Evolutionary conservation across 1,140 invertebrate species (phyloP), one percentile per base, ranked within the genome.

Genomic region (Dendroctonus ponderosae): DNA sequence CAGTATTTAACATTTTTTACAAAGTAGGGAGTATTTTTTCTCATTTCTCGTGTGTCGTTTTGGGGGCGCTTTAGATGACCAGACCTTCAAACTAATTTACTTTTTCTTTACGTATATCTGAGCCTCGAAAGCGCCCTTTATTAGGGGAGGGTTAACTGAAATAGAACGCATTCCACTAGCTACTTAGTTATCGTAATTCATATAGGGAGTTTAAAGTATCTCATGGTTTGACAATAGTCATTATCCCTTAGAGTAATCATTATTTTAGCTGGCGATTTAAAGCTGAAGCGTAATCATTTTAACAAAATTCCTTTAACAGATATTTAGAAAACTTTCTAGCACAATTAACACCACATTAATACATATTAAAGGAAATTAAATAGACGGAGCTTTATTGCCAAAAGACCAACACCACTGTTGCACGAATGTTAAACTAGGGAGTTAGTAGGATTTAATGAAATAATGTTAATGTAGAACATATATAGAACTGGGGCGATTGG

Each of bases 1-100:
- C 65, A 62, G 60, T 70, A 67, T 70, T 41, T 70, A n/a, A 48
- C 46, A 67, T 67, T 66, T 64, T n/a, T 52, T 68, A 60, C 41
- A 62, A 48, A 56, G 26, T 62, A 63, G 11, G 57, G 11, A 61
- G 39, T 50, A 52, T 46, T 39, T 8, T 42, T 54, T 39, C 26
- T 7, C 14, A 26, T 49, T 26, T 39, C 37, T 46, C 11, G 12
- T 56, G 9, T 37, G 8, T 12, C 26, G 26, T 7, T n/a, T 12
- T 26, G 41, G 11, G 15, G 40, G 37, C 15, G n/a, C 26, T 41
- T 8, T 7, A 15, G 15, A 44, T 59, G 54, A 52, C 15, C 50
- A 6, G 63, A 15, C n/a, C n/a, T n/a, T n/a, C n/a, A n/a, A n/a
- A n/a, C n/a, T n/a, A n/a, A n/a, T n/a, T n/a, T n/a, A n/a, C n/a